phyloP scores from a whole-genome alignment of 2,113 vertebrate species.

The Sarotherodon lohbergeri region DNA sequence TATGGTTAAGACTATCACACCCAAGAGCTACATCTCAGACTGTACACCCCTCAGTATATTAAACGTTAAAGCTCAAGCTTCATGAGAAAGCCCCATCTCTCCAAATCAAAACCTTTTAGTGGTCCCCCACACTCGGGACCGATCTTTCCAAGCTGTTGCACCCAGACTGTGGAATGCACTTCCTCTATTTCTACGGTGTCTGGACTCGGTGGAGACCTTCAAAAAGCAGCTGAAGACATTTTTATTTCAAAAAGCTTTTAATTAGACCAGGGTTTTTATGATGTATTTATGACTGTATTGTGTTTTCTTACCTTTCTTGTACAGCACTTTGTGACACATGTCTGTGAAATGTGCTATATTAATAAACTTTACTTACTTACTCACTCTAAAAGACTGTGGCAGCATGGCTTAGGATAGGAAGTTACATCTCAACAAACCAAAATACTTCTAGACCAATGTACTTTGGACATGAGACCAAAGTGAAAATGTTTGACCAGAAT shows the following conservation, averaged over 20 bases:
- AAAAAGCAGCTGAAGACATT: neutral
- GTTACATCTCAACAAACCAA: neutral
- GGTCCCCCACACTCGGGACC: neutral
- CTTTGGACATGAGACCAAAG: neutral
- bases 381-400: neutral
- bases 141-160: neutral
- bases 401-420: neutral
- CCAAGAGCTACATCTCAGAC: neutral
- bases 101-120: neutral
- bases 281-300: neutral
- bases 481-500: neutral
- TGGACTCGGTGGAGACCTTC: neutral
- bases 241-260: neutral
- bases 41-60: neutral
- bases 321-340: neutral
- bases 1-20: neutral
- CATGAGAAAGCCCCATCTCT: neutral
- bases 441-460: neutral
- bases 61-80: neutral
- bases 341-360: neutral
- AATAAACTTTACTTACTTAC: neutral
- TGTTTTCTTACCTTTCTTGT: neutral
- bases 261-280: neutral
- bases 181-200: neutral
- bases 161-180: neutral